Conservation (phyloP, 2,113 vertebrate genomes). For the Epinephelus lanceolatus region DNA sequence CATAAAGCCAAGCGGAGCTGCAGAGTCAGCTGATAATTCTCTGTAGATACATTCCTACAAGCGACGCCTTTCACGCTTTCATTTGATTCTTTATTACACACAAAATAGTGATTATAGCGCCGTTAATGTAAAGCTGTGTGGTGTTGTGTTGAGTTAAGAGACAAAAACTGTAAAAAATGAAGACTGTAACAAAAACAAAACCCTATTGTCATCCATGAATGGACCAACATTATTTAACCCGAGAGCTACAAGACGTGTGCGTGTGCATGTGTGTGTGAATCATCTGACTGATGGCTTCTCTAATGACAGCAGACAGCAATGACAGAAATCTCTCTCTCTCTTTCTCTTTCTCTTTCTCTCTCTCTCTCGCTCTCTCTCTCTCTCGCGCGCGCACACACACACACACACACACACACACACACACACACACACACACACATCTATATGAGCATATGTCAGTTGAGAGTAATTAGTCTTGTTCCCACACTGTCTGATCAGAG, state of each 20-base stretch:
- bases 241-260: neutral
- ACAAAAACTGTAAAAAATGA: neutral
- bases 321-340: neutral
- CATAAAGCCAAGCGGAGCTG: too few relatives aligned
- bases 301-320: conserved; percentile 11
- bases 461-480: conserved; percentile 28
- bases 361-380: too few relatives aligned
- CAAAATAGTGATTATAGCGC: too few relatives aligned
- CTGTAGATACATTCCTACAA: too few relatives aligned
- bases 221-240: too few relatives aligned
- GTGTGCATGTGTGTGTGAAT: neutral
- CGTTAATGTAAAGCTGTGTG: too few relatives aligned
- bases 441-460: conserved; percentile 7
- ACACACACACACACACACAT: neutral
- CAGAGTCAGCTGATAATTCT: too few relatives aligned
- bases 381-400: too few relatives aligned
- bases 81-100: too few relatives aligned
- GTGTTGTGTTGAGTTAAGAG: neutral
- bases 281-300: conserved; percentile 19
- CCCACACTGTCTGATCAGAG: conserved; percentile 30
- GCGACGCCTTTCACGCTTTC: too few relatives aligned
- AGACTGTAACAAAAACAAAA: neutral
- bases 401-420: neutral
- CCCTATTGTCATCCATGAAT: neutral
- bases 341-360: too few relatives aligned